Evolutionary conservation across 2,797 vertebrate genomes (phyloP), one percentile per base, ranked within the genome.

Genomic region (Thunnus albacares): DNA sequence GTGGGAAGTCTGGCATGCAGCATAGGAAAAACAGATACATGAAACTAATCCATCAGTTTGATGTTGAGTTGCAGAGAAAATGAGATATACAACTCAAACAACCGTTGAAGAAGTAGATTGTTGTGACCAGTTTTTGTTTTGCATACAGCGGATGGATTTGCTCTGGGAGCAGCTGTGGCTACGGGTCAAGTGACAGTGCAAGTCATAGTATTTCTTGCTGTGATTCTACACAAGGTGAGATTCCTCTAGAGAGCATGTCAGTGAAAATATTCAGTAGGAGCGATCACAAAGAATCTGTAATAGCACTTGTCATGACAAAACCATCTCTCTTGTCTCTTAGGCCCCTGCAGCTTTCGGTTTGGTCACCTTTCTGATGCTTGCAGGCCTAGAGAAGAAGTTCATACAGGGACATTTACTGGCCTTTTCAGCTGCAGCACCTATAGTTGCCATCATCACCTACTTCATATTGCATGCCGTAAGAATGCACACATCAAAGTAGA

Each of bases 141-240:
- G 53, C 49, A 1, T 78, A 0, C 43, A 96, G 95, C 94, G 33
- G 95, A 96, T 78, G 96, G 96, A 9, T 95, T 97, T 30, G 96
- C 96, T 67, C 91, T 97, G 2, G 96, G 96, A 13, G 95, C 96
- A 20, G 96, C 96, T 11, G 95, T 94, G 18, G 94, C 95, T 24
- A 95, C 96, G 0, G 92, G 94, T 4, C 92, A 96, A 76, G 92
- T 95, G 64, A 94, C 96, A 0, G 94, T 96, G 56, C 96, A 96
- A 83, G 89, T 96, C 52, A 86, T 96, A 3, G 95, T 96, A 3
- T 96, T 96, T 90, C 92, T 96, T 24, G 96, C 96, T 38, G 96
- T 96, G 30, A 96, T 96, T 82, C 88, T 97, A 28, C 95, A 97
- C 92, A 97, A 96, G 96, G 96, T 96, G 86, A 91, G 86, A 7